Percentiles rank a stretch among this genome's conserved stretches.
These are phyloP conservation scores for Sminthurides bifidus DNA, from an alignment of 1,140 invertebrate genomes.

Conservation along the genomic window DNA sequence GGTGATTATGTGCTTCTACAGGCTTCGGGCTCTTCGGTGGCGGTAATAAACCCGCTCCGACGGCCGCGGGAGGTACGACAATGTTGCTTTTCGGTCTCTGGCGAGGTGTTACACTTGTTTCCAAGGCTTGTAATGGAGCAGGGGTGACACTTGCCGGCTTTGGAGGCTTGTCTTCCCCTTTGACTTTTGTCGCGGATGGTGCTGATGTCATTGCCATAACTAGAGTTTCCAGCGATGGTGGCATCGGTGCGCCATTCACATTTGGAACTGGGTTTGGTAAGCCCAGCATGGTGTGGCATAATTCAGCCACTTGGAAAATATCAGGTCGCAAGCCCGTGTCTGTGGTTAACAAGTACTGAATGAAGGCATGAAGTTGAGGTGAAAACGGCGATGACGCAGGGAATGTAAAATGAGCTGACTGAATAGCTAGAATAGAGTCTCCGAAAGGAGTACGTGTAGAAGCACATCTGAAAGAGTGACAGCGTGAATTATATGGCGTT, in stretches of 20 bases:
- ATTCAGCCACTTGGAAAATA: slow-evolving; percentile 73
- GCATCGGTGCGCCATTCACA: neutral
- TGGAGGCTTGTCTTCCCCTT: slow-evolving; percentile 17
- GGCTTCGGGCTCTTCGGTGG: slow-evolving; percentile 27
- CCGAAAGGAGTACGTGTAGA: slow-evolving; percentile 85
- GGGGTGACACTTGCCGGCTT: slow-evolving; percentile 37
- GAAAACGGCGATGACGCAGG: slow-evolving; percentile 23
- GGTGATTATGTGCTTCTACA: slow-evolving; percentile 6
- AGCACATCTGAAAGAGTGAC: slow-evolving; percentile 59
- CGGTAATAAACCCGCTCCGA: slow-evolving; percentile 25
- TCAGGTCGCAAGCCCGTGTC: slow-evolving; percentile 72
- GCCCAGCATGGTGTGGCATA: slow-evolving; percentile 60
- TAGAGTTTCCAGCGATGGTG: slow-evolving; percentile 21
- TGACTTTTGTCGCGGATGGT: slow-evolving; percentile 9
- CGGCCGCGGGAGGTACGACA: slow-evolving; percentile 26
- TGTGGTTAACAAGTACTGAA: slow-evolving; percentile 72
- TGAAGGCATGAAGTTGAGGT: slow-evolving; percentile 38
- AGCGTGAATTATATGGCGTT: neutral
- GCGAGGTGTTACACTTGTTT: slow-evolving; percentile 70
- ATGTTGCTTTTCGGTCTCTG: slow-evolving; percentile 60
- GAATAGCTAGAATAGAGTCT: slow-evolving; percentile 84
- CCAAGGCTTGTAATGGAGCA: slow-evolving; percentile 44
- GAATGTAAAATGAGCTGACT: slow-evolving; percentile 38
- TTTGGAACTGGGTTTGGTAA: slow-evolving; percentile 33
- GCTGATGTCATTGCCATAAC: slow-evolving; percentile 17